phyloP scores from a whole-genome alignment of 2,113 vertebrate species.

The Typhlomys cinereus region DNA sequence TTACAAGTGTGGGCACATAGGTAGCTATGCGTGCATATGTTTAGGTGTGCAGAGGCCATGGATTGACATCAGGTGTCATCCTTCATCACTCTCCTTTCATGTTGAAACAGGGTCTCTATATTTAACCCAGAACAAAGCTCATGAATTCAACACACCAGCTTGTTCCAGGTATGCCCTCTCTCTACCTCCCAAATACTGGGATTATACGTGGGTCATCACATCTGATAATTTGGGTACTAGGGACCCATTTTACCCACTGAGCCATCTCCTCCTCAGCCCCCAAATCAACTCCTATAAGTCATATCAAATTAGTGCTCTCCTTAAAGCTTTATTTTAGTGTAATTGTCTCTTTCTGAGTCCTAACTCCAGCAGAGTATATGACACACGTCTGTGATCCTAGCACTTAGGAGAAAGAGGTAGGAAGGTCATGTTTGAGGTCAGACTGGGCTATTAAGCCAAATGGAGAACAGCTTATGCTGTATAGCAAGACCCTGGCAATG shows the following conservation, averaged over 20 bases:
- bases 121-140: neutral
- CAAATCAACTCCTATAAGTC: neutral
- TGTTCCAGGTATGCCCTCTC: too few species aligned
- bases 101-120: neutral
- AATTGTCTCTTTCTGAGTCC: neutral
- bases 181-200: too few species aligned
- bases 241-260: too few species aligned
- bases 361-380: neutral
- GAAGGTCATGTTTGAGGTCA: neutral
- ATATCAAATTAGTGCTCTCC: neutral
- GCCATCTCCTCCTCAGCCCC: too few species aligned
- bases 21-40: too few species aligned
- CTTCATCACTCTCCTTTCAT: too few species aligned
- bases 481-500: neutral
- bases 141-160: too few species aligned
- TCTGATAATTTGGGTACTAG: too few species aligned
- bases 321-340: neutral
- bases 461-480: neutral
- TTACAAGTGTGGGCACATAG: too few species aligned
- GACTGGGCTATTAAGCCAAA: neutral
- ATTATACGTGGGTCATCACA: neutral
- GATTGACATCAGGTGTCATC: too few species aligned
- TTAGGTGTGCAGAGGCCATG: too few species aligned
- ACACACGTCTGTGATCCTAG: neutral
- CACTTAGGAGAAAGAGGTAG: neutral